Percentiles rank a stretch among this genome's conserved stretches.
Evolutionary conservation across 2,113 vertebrate genomes (phyloP).

Genomic region (Leptosomus discolor): DNA sequence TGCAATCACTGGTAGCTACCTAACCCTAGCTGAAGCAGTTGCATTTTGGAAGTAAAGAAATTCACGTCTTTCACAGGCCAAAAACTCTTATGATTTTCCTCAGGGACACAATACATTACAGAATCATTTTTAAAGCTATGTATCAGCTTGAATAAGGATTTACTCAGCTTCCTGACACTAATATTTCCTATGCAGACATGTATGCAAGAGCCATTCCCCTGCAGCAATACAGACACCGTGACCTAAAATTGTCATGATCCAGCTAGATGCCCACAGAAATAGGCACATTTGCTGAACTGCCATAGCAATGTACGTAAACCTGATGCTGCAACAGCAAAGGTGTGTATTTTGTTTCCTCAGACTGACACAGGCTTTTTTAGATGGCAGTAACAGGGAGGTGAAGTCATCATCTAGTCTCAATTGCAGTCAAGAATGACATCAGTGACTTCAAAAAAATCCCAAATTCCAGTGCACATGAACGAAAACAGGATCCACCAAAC

Average conservation of each 20-base stretch:
- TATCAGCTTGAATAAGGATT: not conserved
- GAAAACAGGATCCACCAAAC: not conserved
- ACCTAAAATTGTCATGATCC: not conserved
- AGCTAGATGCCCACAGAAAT: not conserved
- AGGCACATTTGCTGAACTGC: not conserved
- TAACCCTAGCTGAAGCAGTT: not conserved
- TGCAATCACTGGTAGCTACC: not conserved
- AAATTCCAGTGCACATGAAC: not conserved
- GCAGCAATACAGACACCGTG: not conserved
- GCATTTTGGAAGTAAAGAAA: not conserved
- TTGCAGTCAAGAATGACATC: not conserved
- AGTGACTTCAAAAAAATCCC: not conserved
- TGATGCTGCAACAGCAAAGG: not conserved
- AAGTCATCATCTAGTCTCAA: not conserved
- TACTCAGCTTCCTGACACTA: not conserved
- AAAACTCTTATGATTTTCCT: not conserved
- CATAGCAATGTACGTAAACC: not conserved
- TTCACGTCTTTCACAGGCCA: not conserved
- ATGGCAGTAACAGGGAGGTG: not conserved
- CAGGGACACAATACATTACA: not conserved
- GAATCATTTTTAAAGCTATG: not conserved
- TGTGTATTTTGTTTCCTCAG: fast-evolving
- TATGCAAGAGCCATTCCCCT: not conserved
- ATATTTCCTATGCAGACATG: not conserved
- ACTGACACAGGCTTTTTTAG: not conserved